Evolutionary conservation across 2,797 vertebrate genomes (phyloP), one percentile per base, ranked within the genome.

Genomic region (Coranthus polyacanthus): DNA sequence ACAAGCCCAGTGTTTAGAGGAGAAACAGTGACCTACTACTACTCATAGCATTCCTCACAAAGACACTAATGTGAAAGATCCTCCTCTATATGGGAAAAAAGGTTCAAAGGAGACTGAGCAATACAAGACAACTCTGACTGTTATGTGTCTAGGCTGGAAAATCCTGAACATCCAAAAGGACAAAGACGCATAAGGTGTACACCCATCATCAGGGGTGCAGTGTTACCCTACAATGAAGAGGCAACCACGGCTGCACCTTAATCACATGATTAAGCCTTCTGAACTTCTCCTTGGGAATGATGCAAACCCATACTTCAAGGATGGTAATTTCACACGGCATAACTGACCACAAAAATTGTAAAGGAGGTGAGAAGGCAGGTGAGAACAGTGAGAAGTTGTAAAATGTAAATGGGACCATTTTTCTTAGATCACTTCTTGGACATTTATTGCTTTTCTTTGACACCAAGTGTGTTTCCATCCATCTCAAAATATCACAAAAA

Each of bases 1-100:
- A 88, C 92, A 88, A 60, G 90, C 75, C 85, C 55, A 15, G 34
- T 83, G 87, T 89, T 88, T 89, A 56, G 81, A 84, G 76, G 81
- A 70, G 65, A 83, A 85, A 89, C 81, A 72, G 70, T 75, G 88
- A 87, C 88, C 86, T 86, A 79, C 63, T 51, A 90, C 74, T 63
- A 56, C 84, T 81, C 79, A 43, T 42, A 51, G 69, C 81, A 89
- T 90, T 92, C 85, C 84, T 83, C 39, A 60, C 29, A 43, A 54
- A 70, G 43, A 72, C 26, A 54, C 20, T 38, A 32, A 82, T 70
- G 78, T 75, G 85, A 85, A 75, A 87, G 78, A 82, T 71, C 81
- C 78, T 68, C 21, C 61, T 55, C 65, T 12, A 78, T 83, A 74
- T 81, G 69, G 56, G 18, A 24, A 44, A 16, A 51, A 51, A 63